These are phyloP conservation scores for Acanthochromis polyacanthus DNA, from an alignment of 2,113 vertebrate genomes.

Conservation along the genomic window DNA sequence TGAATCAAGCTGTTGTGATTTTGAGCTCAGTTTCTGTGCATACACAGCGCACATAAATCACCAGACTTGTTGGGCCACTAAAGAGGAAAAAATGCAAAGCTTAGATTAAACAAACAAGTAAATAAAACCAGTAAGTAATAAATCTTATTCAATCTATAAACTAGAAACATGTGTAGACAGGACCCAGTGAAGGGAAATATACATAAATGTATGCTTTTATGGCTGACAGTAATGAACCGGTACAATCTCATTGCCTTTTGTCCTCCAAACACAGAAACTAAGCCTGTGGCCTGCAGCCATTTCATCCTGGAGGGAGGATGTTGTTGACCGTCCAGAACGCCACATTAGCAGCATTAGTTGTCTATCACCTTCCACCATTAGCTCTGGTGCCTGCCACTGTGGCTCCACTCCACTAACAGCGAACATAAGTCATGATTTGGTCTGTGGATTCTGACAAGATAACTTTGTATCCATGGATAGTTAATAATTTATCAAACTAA, in stretches of 20 bases:
- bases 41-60: not conserved
- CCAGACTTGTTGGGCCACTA: not conserved
- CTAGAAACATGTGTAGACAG: not conserved
- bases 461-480: not conserved
- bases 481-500: not conserved
- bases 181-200: not conserved
- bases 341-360: slow-evolving; percentile 38
- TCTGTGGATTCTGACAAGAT: not conserved
- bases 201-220: slow-evolving; percentile 17
- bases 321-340: slow-evolving; percentile 45
- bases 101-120: not conserved
- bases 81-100: not conserved
- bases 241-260: slow-evolving; percentile 2
- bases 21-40: not conserved
- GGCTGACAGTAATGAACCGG: slow-evolving; percentile 23
- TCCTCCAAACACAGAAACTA: slow-evolving; percentile 24
- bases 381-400: not conserved
- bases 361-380: slow-evolving; percentile 35
- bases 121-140: not conserved
- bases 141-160: not conserved
- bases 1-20: not conserved
- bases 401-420: not conserved
- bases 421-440: not conserved
- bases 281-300: slow-evolving; percentile 14
- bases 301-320: slow-evolving; percentile 42